phyloP scores from a whole-genome alignment of 2,797 vertebrate species.

The Xerus rutilus region DNA sequence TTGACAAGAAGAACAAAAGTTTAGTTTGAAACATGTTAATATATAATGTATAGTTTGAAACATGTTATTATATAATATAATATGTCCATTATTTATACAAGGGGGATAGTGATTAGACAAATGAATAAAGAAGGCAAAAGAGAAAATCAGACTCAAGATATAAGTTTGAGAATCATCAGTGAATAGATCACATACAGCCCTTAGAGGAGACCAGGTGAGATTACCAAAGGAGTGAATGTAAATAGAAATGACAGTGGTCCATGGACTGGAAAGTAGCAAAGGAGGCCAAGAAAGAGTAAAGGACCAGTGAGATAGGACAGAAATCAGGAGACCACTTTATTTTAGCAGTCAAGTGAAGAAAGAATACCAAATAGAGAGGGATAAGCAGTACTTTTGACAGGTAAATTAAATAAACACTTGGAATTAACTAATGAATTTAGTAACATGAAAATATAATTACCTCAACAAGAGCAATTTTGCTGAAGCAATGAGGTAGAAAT shows the following conservation, averaged over 20 bases:
- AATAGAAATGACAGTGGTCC: neutral
- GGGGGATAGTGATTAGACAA: neutral
- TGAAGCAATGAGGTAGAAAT: neutral
- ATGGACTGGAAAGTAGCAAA: neutral
- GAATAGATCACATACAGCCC: neutral
- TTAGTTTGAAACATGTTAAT: neutral
- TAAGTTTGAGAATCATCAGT: neutral
- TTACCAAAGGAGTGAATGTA: neutral
- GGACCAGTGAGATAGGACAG: neutral
- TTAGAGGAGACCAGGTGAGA: neutral
- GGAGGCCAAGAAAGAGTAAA: neutral
- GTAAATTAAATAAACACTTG: neutral
- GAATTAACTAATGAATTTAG: neutral
- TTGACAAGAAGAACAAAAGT: neutral
- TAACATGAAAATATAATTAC: neutral
- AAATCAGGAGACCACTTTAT: neutral
- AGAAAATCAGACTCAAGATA: neutral
- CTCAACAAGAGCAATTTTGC: neutral
- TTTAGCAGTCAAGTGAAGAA: neutral
- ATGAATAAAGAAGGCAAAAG: neutral
- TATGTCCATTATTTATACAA: neutral
- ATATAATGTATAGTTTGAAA: neutral
- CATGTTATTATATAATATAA: neutral
- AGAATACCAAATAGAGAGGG: neutral
- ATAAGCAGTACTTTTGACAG: accelerated